These are phyloP conservation scores for Ephydatia muelleri DNA, from an alignment of 37 sponge, comb jelly and placozoan genomes.

Conservation along the genomic window DNA sequence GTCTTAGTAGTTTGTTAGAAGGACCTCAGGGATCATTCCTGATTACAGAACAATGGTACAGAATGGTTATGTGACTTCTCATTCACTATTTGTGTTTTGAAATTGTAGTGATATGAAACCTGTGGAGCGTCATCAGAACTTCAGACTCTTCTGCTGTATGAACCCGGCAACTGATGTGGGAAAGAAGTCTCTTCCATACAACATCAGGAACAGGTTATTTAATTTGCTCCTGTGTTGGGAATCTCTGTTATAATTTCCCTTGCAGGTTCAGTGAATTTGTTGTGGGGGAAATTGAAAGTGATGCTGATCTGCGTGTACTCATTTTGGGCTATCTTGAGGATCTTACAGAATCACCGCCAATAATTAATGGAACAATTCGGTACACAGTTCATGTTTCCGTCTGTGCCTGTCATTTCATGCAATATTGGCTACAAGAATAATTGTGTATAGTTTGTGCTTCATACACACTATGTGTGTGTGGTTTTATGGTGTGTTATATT, in stretches of 20 bases:
- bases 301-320: conserved; percentile 69
- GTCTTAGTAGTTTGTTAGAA: conserved; percentile 86
- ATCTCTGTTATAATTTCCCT: conserved; percentile 1
- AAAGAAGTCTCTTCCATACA: conserved; percentile 83
- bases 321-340: conserved; percentile 74
- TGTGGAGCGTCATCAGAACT: conserved; percentile 74
- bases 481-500: too few relatives aligned
- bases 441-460: too few relatives aligned
- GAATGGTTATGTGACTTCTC: not conserved
- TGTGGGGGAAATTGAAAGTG: conserved; percentile 80
- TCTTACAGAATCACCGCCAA: not conserved
- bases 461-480: too few relatives aligned
- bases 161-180: conserved; percentile 97
- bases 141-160: conserved; percentile 96
- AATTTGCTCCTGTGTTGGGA: not conserved
- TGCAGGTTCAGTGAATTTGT: conserved; percentile 90
- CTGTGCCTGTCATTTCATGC: not conserved
- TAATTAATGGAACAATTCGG: conserved; percentile 69
- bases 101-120: conserved; percentile 63
- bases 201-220: conserved; percentile 81
- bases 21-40: conserved; percentile 65
- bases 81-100: not conserved
- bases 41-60: conserved; percentile 77
- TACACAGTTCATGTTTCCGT: conserved; percentile 15
- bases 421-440: too few relatives aligned